These are phyloP conservation scores for Colletes collaris DNA, from an alignment of 2,888 invertebrate species.

Conservation along the genomic window DNA sequence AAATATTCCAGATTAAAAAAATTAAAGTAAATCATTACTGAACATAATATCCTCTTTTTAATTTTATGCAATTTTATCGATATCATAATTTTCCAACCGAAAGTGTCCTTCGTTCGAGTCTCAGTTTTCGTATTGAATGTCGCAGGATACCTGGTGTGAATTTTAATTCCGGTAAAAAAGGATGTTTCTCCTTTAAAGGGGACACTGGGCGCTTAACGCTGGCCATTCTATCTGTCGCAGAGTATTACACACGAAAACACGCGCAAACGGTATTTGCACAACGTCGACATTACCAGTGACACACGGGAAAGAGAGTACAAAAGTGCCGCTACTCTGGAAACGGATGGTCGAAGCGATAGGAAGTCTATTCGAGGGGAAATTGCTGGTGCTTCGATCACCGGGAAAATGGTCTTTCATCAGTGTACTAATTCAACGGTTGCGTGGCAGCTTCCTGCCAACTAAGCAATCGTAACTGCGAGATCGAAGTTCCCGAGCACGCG, in stretches of 20 bases:
- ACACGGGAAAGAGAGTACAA: background rate
- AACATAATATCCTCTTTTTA: too few species aligned
- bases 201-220: too few species aligned
- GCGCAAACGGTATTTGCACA: slow-evolving; percentile 9
- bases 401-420: slow-evolving; percentile 60
- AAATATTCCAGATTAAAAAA: too few species aligned
- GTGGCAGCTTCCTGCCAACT: slow-evolving; percentile 43
- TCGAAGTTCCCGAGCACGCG: slow-evolving; percentile 1
- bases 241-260: background rate
- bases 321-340: slow-evolving; percentile 25
- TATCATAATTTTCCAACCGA: too few species aligned
- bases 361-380: slow-evolving; percentile 42
- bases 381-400: slow-evolving; percentile 53
- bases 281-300: background rate
- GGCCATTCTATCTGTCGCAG: background rate
- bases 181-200: too few species aligned
- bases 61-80: too few species aligned
- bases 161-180: too few species aligned
- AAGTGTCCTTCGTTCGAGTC: too few species aligned
- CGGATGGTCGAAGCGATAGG: slow-evolving; percentile 38
- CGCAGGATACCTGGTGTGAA: too few species aligned
- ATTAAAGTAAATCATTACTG: too few species aligned
- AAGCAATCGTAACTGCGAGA: slow-evolving; percentile 37
- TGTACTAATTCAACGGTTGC: slow-evolving; percentile 57
- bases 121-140: too few species aligned